phyloP scores from a whole-genome alignment of 2,888 invertebrate species.

The Dichetophora obliterata region DNA sequence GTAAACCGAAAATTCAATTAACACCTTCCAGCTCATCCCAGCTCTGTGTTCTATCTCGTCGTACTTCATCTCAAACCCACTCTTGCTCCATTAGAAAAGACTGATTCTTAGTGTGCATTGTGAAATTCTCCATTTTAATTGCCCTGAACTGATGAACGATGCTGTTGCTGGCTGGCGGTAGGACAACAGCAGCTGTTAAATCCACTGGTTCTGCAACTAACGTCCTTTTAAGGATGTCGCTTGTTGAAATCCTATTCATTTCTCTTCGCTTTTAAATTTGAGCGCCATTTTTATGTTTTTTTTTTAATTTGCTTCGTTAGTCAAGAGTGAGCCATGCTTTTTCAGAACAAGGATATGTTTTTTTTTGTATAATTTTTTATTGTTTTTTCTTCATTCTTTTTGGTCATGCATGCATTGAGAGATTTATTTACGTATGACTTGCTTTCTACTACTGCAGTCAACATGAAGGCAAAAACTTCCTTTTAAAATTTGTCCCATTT shows the following conservation, averaged over 20 bases:
- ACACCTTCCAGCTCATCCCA: not conserved
- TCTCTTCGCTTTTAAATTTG: not conserved
- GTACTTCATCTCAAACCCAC: no score
- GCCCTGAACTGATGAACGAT: conserved; percentile 36
- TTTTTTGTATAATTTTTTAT: not conserved
- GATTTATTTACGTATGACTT: conserved; percentile 25
- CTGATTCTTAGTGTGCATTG: not conserved
- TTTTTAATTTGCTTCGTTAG: not conserved
- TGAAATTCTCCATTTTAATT: conserved; percentile 31
- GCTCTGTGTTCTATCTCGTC: not conserved
- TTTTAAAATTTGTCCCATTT: conserved; percentile 18
- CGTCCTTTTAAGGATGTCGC: conserved; percentile 10
- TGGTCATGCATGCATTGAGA: not conserved
- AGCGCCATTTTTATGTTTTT: not conserved
- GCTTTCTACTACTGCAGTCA: conserved; percentile 1
- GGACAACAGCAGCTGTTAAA: conserved; percentile 4
- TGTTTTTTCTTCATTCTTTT: not conserved
- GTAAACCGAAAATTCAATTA: conserved; percentile 9
- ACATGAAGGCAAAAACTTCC: conserved; percentile 17
- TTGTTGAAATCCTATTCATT: conserved; percentile 22
- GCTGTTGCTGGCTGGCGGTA: conserved; percentile 20
- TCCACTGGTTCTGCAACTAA: not conserved
- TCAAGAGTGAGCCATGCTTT: not conserved
- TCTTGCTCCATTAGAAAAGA: no score
- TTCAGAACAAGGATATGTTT: not conserved